Percentiles rank a stretch among this genome's conserved stretches.
These are phyloP conservation scores for Pelecanus crispus DNA, from an alignment of 2,113 vertebrate genomes.

Conservation along the genomic window DNA sequence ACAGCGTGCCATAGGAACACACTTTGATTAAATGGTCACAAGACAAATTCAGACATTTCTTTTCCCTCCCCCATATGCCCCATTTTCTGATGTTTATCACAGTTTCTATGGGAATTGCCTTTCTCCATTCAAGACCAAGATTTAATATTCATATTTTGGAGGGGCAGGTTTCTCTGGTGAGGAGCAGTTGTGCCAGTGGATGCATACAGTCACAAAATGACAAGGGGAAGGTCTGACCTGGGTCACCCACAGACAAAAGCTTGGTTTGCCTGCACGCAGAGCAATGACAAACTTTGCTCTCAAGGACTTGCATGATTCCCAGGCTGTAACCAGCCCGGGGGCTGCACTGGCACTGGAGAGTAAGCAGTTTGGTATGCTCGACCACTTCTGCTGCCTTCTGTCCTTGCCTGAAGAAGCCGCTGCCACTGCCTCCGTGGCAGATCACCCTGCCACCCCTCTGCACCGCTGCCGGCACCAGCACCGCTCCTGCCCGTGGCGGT, in stretches of 20 bases:
- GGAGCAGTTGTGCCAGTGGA: neutral
- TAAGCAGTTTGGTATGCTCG: too few relatives aligned
- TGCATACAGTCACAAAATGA: neutral
- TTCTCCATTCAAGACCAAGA: neutral
- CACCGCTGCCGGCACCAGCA: neutral
- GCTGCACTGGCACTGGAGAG: neutral
- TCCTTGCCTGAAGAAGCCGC: neutral
- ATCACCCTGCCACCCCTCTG: fast-evolving
- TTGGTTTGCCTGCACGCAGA: fast-evolving
- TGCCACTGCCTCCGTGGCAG: fast-evolving
- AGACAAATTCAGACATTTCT: neutral
- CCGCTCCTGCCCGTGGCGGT: fast-evolving
- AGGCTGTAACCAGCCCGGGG: neutral
- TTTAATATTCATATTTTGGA: neutral
- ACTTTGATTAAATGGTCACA: neutral
- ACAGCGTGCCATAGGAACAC: neutral
- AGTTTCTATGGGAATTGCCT: neutral
- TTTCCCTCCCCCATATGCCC: neutral
- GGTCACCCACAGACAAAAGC: neutral
- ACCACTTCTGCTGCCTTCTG: neutral
- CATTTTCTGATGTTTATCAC: neutral
- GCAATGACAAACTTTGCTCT: fast-evolving
- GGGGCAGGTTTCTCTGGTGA: neutral
- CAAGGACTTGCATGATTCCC: neutral
- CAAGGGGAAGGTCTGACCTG: neutral